Evolutionary conservation across 1,140 invertebrate genomes (phyloP).

Genomic region (Copidosoma floridanum): DNA sequence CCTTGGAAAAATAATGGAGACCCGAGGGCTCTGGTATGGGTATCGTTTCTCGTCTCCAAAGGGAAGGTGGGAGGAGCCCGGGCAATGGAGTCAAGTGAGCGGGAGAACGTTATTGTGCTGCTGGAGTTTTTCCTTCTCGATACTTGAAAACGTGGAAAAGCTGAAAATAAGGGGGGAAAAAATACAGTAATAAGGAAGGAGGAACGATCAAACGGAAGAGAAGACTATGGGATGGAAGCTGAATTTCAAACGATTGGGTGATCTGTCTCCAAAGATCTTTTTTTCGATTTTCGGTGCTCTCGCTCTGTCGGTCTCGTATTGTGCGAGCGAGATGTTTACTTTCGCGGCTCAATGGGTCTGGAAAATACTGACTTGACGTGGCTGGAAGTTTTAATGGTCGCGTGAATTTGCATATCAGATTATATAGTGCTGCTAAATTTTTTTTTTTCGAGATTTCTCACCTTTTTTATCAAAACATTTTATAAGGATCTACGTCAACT

Average conservation of each 20-base stretch:
- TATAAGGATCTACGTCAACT: no score
- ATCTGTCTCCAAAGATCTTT: no score
- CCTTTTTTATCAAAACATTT: no score
- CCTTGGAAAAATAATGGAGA: constrained; percentile 28
- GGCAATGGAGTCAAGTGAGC: not conserved
- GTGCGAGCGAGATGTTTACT: constrained; percentile 17
- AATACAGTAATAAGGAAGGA: no score
- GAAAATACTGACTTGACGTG: constrained; percentile 1
- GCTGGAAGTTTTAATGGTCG: constrained; percentile 11
- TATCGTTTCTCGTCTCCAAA: constrained; percentile 27
- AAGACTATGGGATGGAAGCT: no score
- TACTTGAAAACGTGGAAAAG: constrained; percentile 26
- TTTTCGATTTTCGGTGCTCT: not conserved
- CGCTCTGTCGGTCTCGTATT: constrained; percentile 26
- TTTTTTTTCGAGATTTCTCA: no score
- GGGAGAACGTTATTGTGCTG: constrained; percentile 9
- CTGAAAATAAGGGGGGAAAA: constrained; percentile 16
- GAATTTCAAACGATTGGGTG: no score
- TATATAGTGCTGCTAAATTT: no score
- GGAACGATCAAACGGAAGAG: no score
- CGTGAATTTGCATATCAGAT: no score
- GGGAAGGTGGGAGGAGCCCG: no score
- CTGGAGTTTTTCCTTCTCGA: not conserved
- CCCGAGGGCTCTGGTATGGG: constrained; percentile 15
- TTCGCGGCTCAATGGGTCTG: not conserved